phyloP scores from a whole-genome alignment of 2,797 vertebrate species.

The Coluber constrictor region DNA sequence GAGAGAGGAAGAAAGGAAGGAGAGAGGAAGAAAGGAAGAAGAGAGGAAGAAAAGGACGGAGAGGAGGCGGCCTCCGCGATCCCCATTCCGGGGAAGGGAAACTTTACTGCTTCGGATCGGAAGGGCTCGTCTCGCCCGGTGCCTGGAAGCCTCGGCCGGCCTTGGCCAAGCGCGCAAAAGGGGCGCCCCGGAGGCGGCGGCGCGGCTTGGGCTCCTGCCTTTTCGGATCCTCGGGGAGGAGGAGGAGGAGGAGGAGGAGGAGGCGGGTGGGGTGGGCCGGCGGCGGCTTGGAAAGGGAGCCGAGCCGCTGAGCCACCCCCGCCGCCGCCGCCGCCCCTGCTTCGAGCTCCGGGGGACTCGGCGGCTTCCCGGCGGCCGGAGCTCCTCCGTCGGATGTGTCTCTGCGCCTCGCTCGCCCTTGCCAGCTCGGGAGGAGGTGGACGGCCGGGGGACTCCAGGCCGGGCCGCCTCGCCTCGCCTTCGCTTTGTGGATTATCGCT shows the following conservation, averaged over 20 bases:
- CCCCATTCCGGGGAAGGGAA: background rate
- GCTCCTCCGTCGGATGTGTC: constrained; percentile 24
- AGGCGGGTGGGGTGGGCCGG: too few species aligned
- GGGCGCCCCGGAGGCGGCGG: background rate
- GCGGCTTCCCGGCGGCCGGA: background rate
- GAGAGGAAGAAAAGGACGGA: background rate
- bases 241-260: too few species aligned
- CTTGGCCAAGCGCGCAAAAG: background rate
- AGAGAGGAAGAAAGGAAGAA: background rate
- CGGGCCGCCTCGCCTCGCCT: background rate
- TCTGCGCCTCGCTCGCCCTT: background rate
- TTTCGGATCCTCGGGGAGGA: too few species aligned
- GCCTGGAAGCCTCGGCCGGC: background rate
- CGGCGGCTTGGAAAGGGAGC: background rate
- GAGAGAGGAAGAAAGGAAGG: too few species aligned
- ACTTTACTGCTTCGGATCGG: background rate
- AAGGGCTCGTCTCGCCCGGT: background rate
- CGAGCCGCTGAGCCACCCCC: background rate
- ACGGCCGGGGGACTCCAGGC: background rate
- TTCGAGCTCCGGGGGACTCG: background rate
- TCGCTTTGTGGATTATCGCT: constrained; percentile 25
- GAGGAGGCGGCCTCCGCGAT: background rate
- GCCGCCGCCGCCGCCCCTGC: too few species aligned
- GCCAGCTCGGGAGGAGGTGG: background rate
- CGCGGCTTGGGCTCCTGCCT: background rate